Conservation (phyloP, 2,888 invertebrate species). For the Eilema caniola region DNA sequence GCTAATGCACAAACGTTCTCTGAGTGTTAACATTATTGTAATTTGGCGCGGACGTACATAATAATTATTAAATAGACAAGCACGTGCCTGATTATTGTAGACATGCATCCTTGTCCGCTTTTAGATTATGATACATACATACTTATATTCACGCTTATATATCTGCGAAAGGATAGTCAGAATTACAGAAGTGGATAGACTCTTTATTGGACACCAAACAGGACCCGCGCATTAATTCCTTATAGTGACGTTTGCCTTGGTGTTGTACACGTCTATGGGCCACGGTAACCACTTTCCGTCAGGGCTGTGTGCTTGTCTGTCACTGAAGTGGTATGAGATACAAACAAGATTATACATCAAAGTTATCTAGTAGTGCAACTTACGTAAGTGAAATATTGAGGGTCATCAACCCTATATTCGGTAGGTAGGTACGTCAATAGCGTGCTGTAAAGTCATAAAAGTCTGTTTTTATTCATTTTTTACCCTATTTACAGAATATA, state of each 20-base stretch:
- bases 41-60: background rate
- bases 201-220: background rate
- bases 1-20: conserved; percentile 48
- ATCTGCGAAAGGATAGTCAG: no score
- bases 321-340: background rate
- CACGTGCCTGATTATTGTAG: background rate
- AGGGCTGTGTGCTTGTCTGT: no score
- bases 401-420: background rate
- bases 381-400: background rate
- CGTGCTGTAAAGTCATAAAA: conserved; percentile 30
- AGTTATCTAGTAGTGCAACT: background rate
- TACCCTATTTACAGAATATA: conserved; percentile 28
- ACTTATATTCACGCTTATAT: background rate
- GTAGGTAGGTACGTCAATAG: background rate
- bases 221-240: no score
- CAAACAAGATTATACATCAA: background rate
- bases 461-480: conserved; percentile 25
- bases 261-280: no score
- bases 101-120: background rate
- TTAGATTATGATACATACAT: no score
- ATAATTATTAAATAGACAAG: background rate
- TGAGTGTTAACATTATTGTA: background rate
- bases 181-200: no score
- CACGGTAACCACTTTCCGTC: no score
- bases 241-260: no score